phyloP scores from a whole-genome alignment of 2,888 invertebrate species.

The Brachylomia viminalis region DNA sequence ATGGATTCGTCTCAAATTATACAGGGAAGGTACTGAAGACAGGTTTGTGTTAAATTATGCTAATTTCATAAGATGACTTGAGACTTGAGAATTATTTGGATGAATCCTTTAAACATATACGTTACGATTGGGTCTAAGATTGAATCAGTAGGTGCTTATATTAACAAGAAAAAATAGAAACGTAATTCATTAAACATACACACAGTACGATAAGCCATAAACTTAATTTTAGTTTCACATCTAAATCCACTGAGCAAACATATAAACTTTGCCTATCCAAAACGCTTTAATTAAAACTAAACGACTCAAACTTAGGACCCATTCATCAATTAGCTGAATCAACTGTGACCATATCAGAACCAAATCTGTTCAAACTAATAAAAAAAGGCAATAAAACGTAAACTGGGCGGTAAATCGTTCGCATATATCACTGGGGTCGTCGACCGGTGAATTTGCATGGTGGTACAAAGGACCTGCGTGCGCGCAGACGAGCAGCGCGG shows the following conservation, averaged over 20 bases:
- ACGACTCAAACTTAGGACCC: background rate
- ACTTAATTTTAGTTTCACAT: conserved; percentile 2
- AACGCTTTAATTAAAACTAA: conserved; percentile 33
- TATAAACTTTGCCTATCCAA: conserved; percentile 37
- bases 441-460: conserved; percentile 83
- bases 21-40: conserved; percentile 29
- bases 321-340: conserved; percentile 31
- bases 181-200: conserved; percentile 14
- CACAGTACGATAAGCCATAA: background rate
- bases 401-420: conserved; percentile 65
- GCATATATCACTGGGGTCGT: conserved; percentile 85
- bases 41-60: conserved; percentile 46
- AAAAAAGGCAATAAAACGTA: conserved; percentile 66
- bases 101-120: conserved; percentile 7
- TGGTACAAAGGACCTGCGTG: conserved; percentile 75
- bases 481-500: conserved; percentile 70
- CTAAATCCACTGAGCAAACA: conserved; percentile 30
- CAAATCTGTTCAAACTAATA: conserved; percentile 38
- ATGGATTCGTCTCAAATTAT: conserved; percentile 32
- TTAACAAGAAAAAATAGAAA: background rate
- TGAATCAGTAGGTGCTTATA: background rate
- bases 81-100: conserved; percentile 11
- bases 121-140: conserved; percentile 8
- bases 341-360: conserved; percentile 27
- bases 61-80: conserved; percentile 26